phyloP scores from a whole-genome alignment of 2,113 vertebrate genomes.

The Octodon degus region DNA sequence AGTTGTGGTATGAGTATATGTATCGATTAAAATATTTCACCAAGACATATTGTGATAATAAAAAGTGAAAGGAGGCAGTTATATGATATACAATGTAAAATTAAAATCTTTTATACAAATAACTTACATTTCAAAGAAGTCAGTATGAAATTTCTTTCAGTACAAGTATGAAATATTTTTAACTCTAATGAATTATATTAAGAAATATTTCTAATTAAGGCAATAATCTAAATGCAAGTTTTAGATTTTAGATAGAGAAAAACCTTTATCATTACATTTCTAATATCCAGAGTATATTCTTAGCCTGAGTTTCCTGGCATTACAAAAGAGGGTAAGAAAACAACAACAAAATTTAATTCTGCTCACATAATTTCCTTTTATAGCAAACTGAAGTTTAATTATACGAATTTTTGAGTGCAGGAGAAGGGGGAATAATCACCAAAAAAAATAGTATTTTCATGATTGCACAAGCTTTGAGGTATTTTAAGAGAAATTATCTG shows the following conservation, averaged over 20 bases:
- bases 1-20: slow-evolving; percentile 38
- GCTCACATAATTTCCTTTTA: background rate
- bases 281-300: background rate
- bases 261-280: background rate
- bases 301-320: background rate
- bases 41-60: slow-evolving; percentile 69
- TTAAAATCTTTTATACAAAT: slow-evolving; percentile 45
- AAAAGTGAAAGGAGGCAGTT: slow-evolving; percentile 51
- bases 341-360: background rate
- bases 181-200: background rate
- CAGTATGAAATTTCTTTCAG: slow-evolving; percentile 27
- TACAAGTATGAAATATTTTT: background rate
- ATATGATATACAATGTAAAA: slow-evolving; percentile 16
- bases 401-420: background rate
- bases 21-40: slow-evolving; percentile 72
- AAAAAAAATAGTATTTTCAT: background rate
- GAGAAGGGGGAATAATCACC: background rate
- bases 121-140: slow-evolving; percentile 48
- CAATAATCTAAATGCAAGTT: background rate
- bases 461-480: background rate
- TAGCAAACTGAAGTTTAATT: background rate
- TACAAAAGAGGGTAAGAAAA: background rate
- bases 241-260: background rate
- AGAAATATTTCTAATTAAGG: background rate
- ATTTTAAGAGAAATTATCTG: background rate